Base-by-base conservation (phyloP, 2,797 vertebrate genomes). In the Oceanodroma leucorhoa region DNA sequence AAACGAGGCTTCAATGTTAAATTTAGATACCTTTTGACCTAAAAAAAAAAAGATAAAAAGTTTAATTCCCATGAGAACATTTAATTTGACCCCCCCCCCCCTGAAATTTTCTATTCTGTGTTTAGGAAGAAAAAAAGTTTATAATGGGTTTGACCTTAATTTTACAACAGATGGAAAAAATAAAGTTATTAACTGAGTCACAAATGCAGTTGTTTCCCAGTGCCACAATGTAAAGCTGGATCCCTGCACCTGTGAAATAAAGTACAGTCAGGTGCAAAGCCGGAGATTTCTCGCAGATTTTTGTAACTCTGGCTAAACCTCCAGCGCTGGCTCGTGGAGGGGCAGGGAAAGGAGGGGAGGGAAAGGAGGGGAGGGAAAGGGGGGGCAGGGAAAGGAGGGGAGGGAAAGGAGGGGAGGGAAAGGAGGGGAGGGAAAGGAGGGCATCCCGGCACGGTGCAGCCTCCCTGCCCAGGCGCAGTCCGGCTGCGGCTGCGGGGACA, bases 191-290 rank as follows among this genome's bases (percentile, higher is more conserved):
- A 26, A 13, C 41, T 71, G 58, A 79, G 8, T 46, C 51, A 58
- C 21, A 50, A 65, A 62, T 41, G 6, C 26, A 12, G 53, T 10
- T 58, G 10, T 50, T 93, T 86, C 50, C 45, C 51, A 30, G 41
- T 0, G 0, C 4, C 18, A 29, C 24, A 26, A 3, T 24, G 20
- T 27, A 46, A 45, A 22, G 29, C 34, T 85, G 53, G 32, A 54
- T 60, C 58, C 77, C 40, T 38, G 30, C 38, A 71, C 16, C 53
- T 48, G 41, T 38, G 55, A 80, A 89, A 58, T 32, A 29, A 85
- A 72, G 22, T 19, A 20, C 24, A 41, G 23, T 19, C 19, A 18
- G 22, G 18, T 58, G 71, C 7, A 40, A 75, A 48, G 4, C 6
- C 17, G 17, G 43, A 82, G 22, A 30, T 62, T 90, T 75, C 32